Evolutionary conservation across 2,888 invertebrate species (phyloP).

Genomic region (Andrena flavipes): DNA sequence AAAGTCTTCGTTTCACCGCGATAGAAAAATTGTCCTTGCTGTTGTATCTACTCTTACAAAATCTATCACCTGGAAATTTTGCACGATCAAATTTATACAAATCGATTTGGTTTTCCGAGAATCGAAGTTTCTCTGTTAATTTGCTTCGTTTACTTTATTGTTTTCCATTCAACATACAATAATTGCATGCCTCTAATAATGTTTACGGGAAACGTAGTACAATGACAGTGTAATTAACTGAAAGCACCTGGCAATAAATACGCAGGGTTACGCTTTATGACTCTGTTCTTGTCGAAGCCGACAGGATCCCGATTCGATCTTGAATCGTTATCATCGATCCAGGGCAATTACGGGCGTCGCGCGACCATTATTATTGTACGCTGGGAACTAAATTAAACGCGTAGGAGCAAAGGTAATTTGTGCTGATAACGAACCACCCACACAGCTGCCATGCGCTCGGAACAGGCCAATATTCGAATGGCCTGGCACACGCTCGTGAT

Average conservation of each 20-base stretch:
- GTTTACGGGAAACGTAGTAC: not conserved
- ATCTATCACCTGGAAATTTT: too few species aligned
- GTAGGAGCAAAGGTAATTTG: constrained; percentile 74
- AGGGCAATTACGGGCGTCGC: constrained; percentile 63
- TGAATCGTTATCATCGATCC: constrained; percentile 65
- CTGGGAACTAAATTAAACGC: constrained; percentile 74
- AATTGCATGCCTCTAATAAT: not conserved
- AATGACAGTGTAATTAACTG: not conserved
- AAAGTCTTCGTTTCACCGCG: constrained; percentile 38
- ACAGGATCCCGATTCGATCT: constrained; percentile 55
- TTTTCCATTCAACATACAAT: not conserved
- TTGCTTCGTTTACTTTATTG: not conserved
- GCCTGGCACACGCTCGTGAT: constrained; percentile 38
- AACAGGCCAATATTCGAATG: constrained; percentile 46
- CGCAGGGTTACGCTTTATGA: constrained; percentile 18
- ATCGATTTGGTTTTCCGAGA: not conserved
- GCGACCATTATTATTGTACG: constrained; percentile 72
- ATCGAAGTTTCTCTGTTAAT: not conserved
- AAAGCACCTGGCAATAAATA: constrained; percentile 1
- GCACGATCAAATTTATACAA: too few species aligned
- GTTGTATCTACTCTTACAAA: too few species aligned
- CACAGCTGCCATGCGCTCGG: constrained; percentile 58
- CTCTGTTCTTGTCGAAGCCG: constrained; percentile 12
- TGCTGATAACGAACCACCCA: constrained; percentile 76
- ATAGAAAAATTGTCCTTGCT: too few species aligned